These are phyloP conservation scores for Lathronympha strigana DNA, from an alignment of 2,888 invertebrate species.

Conservation along the genomic window DNA sequence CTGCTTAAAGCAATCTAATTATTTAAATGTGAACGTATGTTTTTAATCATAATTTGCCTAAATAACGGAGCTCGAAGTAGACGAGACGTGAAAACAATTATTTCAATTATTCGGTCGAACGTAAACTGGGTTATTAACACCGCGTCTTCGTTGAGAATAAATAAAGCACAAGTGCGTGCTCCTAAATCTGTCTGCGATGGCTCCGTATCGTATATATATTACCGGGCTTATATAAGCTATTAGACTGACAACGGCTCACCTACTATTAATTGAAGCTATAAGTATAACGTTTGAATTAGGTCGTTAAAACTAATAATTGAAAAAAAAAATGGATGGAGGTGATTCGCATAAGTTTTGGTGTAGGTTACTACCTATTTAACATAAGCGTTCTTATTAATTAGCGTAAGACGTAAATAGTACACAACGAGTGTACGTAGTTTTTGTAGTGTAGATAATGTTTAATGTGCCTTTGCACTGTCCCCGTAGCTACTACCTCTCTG, in stretches of 20 bases:
- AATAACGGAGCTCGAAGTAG: conserved; percentile 37
- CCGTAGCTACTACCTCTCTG: too few species aligned
- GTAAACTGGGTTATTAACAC: conserved; percentile 53
- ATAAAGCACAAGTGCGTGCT: conserved; percentile 50
- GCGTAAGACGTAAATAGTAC: too few species aligned
- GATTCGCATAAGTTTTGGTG: too few species aligned
- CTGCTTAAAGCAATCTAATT: background rate
- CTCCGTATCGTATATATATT: conserved; percentile 30
- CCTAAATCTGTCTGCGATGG: conserved; percentile 39
- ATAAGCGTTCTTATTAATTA: too few species aligned
- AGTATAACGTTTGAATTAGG: conserved; percentile 25
- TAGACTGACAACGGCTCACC: conserved; percentile 25
- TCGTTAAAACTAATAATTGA: conserved; percentile 9
- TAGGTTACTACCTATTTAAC: too few species aligned
- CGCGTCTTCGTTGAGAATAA: conserved; percentile 47
- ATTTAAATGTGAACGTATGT: background rate
- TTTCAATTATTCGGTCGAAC: conserved; percentile 48
- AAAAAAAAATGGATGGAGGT: background rate
- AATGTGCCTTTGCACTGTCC: too few species aligned
- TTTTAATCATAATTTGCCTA: conserved; percentile 20
- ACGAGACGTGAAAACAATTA: conserved; percentile 47
- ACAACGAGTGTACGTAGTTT: too few species aligned
- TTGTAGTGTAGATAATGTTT: too few species aligned
- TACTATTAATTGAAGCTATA: conserved; percentile 32
- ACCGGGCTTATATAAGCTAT: conserved; percentile 34